phyloP scores from a whole-genome alignment of 2,797 vertebrate species.

The Rhynchonycteris naso region DNA sequence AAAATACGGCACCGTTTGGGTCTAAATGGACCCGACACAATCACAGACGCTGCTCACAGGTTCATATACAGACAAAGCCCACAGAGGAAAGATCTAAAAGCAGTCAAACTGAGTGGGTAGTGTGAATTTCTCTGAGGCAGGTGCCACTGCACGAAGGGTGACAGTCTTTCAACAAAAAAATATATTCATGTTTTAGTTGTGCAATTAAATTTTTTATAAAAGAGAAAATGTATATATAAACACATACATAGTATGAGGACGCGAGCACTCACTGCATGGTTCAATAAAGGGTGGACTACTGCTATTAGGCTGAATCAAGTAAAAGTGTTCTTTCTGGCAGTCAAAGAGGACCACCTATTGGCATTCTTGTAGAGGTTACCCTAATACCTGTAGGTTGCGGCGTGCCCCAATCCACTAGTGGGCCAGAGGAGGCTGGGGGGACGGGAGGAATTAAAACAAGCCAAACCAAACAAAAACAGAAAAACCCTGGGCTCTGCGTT shows the following conservation, averaged over 20 bases:
- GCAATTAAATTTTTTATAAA: neutral
- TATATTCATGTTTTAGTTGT: neutral
- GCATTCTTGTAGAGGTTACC: neutral
- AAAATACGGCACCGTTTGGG: fast-evolving
- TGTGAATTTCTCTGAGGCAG: neutral
- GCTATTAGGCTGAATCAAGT: neutral
- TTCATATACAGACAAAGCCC: fast-evolving
- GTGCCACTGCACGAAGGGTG: neutral
- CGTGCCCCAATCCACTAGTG: too few relatives aligned
- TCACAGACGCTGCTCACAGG: fast-evolving
- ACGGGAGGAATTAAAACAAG: neutral
- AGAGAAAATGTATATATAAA: too few relatives aligned
- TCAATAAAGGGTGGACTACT: neutral
- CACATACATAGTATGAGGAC: fast-evolving
- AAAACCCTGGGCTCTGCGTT: neutral
- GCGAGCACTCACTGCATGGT: fast-evolving
- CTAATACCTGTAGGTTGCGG: fast-evolving
- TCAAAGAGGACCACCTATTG: neutral
- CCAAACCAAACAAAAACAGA: neutral
- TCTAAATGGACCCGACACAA: neutral
- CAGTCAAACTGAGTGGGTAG: fast-evolving
- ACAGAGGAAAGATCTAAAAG: neutral
- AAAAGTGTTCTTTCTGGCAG: neutral
- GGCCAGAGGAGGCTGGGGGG: neutral
- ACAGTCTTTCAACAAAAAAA: neutral